phyloP scores from a whole-genome alignment of 2,797 vertebrate genomes.

The Acomys russatus region DNA sequence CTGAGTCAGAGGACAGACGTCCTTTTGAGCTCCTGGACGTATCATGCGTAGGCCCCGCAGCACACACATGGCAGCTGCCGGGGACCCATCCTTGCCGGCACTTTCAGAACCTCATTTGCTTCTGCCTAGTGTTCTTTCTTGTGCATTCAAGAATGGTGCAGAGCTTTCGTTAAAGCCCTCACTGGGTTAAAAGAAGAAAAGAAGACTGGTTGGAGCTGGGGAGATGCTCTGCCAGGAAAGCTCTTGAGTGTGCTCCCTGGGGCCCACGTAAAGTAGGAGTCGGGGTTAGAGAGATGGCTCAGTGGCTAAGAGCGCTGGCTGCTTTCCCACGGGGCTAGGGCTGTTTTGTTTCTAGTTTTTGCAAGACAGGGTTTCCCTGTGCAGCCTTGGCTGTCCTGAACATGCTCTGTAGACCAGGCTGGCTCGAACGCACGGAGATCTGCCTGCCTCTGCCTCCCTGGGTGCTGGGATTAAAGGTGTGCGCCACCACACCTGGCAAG shows the following conservation, averaged over 20 bases:
- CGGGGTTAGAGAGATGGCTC: not conserved
- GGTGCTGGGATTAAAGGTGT: too few relatives aligned
- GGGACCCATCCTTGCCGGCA: fast-evolving
- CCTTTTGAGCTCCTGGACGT: not conserved
- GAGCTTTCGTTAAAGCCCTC: too few relatives aligned
- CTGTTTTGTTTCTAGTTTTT: too few relatives aligned
- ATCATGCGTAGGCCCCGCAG: fast-evolving
- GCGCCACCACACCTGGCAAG: too few relatives aligned
- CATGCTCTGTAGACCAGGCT: too few relatives aligned
- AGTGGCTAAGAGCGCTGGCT: not conserved
- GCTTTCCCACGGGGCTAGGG: not conserved
- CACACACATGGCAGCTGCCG: too few relatives aligned
- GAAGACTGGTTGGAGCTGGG: too few relatives aligned
- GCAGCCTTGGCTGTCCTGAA: too few relatives aligned
- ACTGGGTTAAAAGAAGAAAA: too few relatives aligned
- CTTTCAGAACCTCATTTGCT: fast-evolving
- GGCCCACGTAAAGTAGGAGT: not conserved
- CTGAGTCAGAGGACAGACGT: not conserved
- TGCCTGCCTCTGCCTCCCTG: too few relatives aligned
- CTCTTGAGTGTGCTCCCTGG: not conserved
- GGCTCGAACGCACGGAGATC: too few relatives aligned
- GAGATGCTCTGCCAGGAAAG: not conserved
- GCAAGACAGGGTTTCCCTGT: too few relatives aligned
- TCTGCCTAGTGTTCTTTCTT: not conserved
- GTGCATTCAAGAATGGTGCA: not conserved